A percentile compares a stretch with the other conserved stretches of the same genome.
Evolutionary conservation across 2,888 invertebrate genomes (phyloP).

Genomic region (Callosobruchus maculatus): DNA sequence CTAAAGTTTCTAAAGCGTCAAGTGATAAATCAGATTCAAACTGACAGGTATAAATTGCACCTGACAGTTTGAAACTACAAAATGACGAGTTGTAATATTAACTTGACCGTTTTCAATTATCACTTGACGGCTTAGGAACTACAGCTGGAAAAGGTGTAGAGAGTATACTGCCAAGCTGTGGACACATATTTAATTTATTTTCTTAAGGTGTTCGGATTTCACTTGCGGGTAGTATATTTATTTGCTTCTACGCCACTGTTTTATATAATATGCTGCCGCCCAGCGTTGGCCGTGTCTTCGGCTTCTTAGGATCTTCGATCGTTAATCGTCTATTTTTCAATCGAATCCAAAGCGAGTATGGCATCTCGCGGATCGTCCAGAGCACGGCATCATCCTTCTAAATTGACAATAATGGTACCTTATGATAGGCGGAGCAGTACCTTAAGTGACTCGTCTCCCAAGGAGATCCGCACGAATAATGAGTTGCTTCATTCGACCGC

Average conservation of each 20-base stretch:
- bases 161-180: no score
- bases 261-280: not conserved
- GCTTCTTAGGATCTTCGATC: not conserved
- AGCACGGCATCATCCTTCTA: not conserved
- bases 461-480: not conserved
- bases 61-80: no score
- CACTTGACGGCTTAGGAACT: no score
- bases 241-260: not conserved
- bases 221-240: no score
- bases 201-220: no score
- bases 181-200: no score
- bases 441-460: not conserved
- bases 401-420: not conserved
- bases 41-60: no score
- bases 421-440: not conserved
- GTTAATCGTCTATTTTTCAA: not conserved
- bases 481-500: not conserved
- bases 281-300: not conserved
- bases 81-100: no score
- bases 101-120: no score
- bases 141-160: no score
- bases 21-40: no score
- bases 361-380: not conserved
- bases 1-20: no score
- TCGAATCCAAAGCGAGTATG: not conserved